Conservation (phyloP, 2,113 vertebrate genomes). For the Tauraco erythrolophus region DNA sequence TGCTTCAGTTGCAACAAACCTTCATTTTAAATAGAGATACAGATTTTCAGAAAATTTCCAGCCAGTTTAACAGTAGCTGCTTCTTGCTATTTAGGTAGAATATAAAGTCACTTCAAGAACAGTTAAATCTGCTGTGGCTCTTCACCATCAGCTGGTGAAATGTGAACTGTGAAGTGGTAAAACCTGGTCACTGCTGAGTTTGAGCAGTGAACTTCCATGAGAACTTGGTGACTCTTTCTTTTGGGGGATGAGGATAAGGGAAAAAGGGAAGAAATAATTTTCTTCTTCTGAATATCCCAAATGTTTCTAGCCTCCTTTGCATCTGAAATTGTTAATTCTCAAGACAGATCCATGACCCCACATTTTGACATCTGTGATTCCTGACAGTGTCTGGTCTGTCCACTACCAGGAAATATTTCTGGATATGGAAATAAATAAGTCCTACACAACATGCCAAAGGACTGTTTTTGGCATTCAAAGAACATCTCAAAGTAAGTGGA, state of each 20-base stretch:
- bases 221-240: neutral
- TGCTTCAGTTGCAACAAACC: neutral
- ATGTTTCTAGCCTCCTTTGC: neutral
- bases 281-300: neutral
- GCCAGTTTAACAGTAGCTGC: neutral
- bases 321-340: neutral
- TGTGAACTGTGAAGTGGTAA: neutral
- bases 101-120: neutral
- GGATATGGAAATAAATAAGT: neutral
- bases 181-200: neutral
- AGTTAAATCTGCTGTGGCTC: neutral
- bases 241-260: fast-evolving
- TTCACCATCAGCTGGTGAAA: neutral
- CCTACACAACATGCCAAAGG: neutral
- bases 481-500: neutral
- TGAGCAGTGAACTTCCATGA: neutral
- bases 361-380: neutral
- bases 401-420: neutral
- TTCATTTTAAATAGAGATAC: neutral
- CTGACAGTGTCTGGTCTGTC: neutral
- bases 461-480: neutral
- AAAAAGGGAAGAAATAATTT: neutral
- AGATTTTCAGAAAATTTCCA: neutral
- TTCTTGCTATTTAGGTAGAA: neutral
- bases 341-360: neutral